Conservation (phyloP, 1,140 invertebrate genomes). For the Zaprionus ghesquierei region DNA sequence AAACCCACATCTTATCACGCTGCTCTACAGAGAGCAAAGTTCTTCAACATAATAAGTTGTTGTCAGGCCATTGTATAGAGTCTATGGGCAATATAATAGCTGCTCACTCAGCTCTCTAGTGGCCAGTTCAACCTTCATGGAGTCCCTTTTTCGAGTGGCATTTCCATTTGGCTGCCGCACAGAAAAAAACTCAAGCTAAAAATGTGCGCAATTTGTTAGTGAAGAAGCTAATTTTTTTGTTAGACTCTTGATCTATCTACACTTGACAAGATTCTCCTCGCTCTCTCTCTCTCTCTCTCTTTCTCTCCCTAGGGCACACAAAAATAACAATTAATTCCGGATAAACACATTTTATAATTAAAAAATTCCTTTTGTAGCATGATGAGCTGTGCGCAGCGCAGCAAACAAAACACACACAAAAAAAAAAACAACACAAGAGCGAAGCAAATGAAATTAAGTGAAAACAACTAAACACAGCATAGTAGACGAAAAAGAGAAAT, state of each 20-base stretch:
- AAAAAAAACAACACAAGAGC: slow-evolving; percentile 14
- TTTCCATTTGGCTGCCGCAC: background rate
- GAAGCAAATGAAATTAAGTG: slow-evolving; percentile 61
- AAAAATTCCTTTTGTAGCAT: slow-evolving; percentile 70
- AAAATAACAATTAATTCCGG: slow-evolving; percentile 75
- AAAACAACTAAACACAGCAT: slow-evolving; percentile 42
- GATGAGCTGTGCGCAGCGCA: slow-evolving; percentile 30
- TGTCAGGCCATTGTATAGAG: background rate
- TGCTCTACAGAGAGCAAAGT: background rate
- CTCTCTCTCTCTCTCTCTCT: background rate
- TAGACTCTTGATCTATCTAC: slow-evolving; percentile 8
- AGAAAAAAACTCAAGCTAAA: slow-evolving; percentile 11
- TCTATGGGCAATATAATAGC: background rate
- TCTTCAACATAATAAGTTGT: background rate
- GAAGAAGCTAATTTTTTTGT: slow-evolving; percentile 11
- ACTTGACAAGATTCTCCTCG: background rate
- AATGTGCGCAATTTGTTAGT: slow-evolving; percentile 26
- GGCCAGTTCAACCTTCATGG: background rate
- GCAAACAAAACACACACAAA: slow-evolving; percentile 4
- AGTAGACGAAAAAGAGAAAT: slow-evolving; percentile 6
- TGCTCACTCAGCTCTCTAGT: background rate
- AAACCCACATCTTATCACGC: background rate
- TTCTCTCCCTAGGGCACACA: background rate
- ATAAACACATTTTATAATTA: slow-evolving; percentile 81
- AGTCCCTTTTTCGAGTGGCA: background rate